A percentile compares a stretch with the other conserved stretches of the same genome.
These are phyloP conservation scores for Scatophagus argus DNA, from an alignment of 2,113 vertebrate species.

Conservation along the genomic window DNA sequence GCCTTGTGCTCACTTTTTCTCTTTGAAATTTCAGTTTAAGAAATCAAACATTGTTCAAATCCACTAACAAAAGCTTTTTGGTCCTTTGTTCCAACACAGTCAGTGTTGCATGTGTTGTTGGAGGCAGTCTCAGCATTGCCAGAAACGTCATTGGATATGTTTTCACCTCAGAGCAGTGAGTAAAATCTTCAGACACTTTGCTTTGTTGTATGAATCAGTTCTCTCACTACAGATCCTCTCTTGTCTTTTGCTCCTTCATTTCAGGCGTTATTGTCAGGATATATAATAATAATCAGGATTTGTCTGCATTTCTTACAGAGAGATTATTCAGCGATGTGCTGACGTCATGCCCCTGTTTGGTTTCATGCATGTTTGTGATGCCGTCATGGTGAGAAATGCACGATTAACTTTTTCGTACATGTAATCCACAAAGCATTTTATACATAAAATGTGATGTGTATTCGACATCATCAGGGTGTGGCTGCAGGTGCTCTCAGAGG, in stretches of 20 bases:
- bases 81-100: conserved; percentile 70
- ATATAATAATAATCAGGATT: neutral
- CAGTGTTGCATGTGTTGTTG: conserved; percentile 77
- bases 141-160: conserved; percentile 85
- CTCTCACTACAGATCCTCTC: neutral
- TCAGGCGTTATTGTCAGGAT: neutral
- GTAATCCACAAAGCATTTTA: neutral
- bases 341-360: conserved; percentile 68
- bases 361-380: conserved; percentile 72
- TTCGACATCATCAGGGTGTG: conserved; percentile 74
- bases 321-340: conserved; percentile 49
- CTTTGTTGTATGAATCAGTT: too few relatives aligned
- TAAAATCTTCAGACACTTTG: too few relatives aligned
- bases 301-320: neutral
- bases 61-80: neutral
- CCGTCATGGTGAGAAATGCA: conserved; percentile 63
- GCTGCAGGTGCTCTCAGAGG: conserved; percentile 85
- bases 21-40: neutral
- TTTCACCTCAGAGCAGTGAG: conserved; percentile 88
- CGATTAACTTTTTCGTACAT: neutral
- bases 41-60: neutral
- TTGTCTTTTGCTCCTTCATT: neutral
- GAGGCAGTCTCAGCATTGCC: conserved; percentile 65
- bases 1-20: neutral
- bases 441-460: neutral